phyloP scores from a whole-genome alignment of 1,140 invertebrate species.

The Heliconius hewitsoni region DNA sequence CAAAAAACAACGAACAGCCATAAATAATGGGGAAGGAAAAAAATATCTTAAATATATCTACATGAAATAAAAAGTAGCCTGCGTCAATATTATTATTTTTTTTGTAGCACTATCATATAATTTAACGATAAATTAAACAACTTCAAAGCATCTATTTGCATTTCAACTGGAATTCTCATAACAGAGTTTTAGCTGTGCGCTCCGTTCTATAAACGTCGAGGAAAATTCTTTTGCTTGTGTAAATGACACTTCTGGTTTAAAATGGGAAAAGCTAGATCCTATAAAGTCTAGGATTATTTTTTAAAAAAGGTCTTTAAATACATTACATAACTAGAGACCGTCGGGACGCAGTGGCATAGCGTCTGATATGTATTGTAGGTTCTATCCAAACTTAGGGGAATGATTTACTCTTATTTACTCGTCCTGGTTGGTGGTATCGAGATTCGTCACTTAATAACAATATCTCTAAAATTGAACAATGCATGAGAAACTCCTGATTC shows the following conservation, averaged over 20 bases:
- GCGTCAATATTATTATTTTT: not conserved
- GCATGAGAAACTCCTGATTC: no score
- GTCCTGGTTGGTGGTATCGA: no score
- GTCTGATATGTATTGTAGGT: no score
- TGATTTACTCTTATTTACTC: no score
- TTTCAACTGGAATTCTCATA: slow-evolving; percentile 12
- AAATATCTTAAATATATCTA: not conserved
- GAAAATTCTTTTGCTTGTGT: slow-evolving; percentile 5
- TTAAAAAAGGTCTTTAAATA: not conserved
- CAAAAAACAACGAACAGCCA: no score
- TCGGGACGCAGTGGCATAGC: not conserved
- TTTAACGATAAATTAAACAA: slow-evolving; percentile 14
- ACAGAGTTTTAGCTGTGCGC: not conserved
- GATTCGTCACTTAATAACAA: no score
- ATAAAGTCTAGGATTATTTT: slow-evolving; percentile 7
- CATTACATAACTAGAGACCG: not conserved
- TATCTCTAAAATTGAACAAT: no score
- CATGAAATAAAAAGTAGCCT: not conserved
- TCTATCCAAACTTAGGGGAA: no score
- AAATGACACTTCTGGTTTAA: slow-evolving; percentile 10
- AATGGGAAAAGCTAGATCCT: slow-evolving; percentile 3
- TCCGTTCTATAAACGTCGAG: slow-evolving; percentile 7
- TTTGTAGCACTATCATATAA: not conserved
- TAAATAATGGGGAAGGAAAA: no score
- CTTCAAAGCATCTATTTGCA: slow-evolving; percentile 1